Conservation (phyloP, 2,888 invertebrate species). For the Lithophane ornitopus region DNA sequence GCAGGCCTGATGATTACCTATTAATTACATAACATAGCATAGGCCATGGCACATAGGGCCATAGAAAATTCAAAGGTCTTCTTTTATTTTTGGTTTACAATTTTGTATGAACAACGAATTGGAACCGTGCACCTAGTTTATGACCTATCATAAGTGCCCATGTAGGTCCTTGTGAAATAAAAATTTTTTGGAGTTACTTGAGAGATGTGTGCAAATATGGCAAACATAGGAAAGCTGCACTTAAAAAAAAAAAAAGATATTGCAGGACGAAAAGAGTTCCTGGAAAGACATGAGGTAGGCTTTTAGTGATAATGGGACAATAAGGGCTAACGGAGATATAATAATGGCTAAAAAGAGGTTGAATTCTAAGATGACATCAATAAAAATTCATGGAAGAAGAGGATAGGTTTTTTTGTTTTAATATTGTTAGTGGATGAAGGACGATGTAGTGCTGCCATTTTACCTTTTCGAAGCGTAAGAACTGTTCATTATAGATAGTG, state of each 20-base stretch:
- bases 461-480: constrained; percentile 90
- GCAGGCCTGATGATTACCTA: background rate
- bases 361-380: background rate
- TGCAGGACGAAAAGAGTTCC: background rate
- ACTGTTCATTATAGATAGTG: constrained; percentile 92
- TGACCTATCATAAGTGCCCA: too few relatives aligned
- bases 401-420: background rate
- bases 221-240: background rate
- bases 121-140: too few relatives aligned
- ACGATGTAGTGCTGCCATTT: background rate
- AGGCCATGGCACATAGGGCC: background rate
- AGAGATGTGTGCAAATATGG: background rate
- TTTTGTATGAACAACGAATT: too few relatives aligned
- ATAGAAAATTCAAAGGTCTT: too few relatives aligned
- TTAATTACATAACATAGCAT: background rate
- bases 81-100: too few relatives aligned
- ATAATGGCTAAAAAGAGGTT: background rate
- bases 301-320: background rate
- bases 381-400: background rate
- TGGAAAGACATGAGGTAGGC: background rate
- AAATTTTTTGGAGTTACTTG: background rate
- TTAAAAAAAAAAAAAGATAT: too few relatives aligned
- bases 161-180: too few relatives aligned
- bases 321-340: background rate
- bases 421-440: background rate